Conservation (phyloP, 2,113 vertebrate genomes). For the Nanorana parkeri region DNA sequence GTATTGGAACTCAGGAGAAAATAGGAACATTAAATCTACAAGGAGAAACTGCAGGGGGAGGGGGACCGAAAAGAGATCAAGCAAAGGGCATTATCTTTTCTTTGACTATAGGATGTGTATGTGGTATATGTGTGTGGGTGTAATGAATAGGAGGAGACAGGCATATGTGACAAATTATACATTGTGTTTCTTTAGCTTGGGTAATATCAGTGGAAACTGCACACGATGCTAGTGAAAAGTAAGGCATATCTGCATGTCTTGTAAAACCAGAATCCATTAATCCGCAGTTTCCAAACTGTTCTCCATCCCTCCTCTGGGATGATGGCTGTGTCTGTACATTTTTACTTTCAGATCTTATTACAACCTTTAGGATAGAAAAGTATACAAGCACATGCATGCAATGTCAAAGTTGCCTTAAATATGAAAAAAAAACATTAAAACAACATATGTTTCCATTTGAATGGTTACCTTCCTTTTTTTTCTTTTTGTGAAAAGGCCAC, state of each 20-base stretch:
- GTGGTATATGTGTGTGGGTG: constrained; percentile 35
- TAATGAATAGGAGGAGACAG: constrained; percentile 40
- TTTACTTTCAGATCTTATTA: constrained; percentile 55
- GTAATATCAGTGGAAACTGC: constrained; percentile 34
- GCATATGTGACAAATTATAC: constrained; percentile 54
- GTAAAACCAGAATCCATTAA: constrained; percentile 43
- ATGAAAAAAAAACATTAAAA: constrained; percentile 46
- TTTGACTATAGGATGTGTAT: constrained; percentile 24
- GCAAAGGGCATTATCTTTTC: constrained; percentile 24
- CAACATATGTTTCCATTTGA: constrained; percentile 56
- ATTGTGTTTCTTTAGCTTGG: constrained; percentile 25
- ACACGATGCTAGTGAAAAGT: constrained; percentile 40
- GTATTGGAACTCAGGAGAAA: no score
- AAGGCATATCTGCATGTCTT: constrained; percentile 39
- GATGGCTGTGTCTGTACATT: constrained; percentile 48
- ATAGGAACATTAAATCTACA: not conserved
- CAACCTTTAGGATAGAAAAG: constrained; percentile 34
- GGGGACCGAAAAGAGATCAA: constrained; percentile 13
- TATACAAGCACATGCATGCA: constrained; percentile 26
- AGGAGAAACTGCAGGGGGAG: not conserved
- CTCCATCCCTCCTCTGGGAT: constrained; percentile 43
- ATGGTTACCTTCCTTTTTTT: constrained; percentile 18
- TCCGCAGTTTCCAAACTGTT: constrained; percentile 23
- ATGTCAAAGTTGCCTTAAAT: constrained; percentile 45
- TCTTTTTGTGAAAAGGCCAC: no score